Base-by-base conservation (phyloP, 2,888 invertebrate species). In the Andrena bucephala region DNA sequence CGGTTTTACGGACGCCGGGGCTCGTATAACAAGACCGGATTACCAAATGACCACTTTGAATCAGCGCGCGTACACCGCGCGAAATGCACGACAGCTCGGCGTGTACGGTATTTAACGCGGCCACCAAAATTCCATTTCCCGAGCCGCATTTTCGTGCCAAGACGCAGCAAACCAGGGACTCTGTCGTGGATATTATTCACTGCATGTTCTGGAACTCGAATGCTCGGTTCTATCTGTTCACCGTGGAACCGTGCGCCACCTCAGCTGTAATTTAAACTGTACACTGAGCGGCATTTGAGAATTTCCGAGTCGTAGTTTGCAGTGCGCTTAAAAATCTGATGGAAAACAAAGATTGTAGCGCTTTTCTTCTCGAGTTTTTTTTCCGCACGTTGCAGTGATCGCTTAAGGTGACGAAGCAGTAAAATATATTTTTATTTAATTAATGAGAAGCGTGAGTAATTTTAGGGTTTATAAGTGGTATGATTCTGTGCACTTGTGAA, bases 21-120 rank as follows among this genome's bases (percentile, higher is more conserved):
- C 86, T 89, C 89, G 87, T 92, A 90, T 90, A 91, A 89, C 89
- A 86, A 86, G 88, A 87, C 81, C 71, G 89, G 90, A 92, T 92
- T 90, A 91, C 88, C 87, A 85, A 91, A 90, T 89, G 85, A 83
- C 77, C 78, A 71, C 70, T 70, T 74, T 73, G 75, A 84, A 70
- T 77, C 78, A 70, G 70, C 76, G 20, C 20, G 20, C 20, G 71
- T 77, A 73, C 5, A 29, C 77, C 24, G 27, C 27, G 24, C 75
- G 67, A 75, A 80, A 75, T 70, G 74, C 77, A 69, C 29, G 80
- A 74, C 69, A 67, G 72, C 62, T 57, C 59, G 81, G 83, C 79
- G 50, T 63, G 72, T 67, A n/a, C 24, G 50, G 63, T 73, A 75
- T 77, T 80, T 70, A 77, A 68, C 65, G 75, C 42, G 31, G 50